Evolutionary conservation across 2,888 invertebrate species (phyloP).

Genomic region (Pterostichus madidus): DNA sequence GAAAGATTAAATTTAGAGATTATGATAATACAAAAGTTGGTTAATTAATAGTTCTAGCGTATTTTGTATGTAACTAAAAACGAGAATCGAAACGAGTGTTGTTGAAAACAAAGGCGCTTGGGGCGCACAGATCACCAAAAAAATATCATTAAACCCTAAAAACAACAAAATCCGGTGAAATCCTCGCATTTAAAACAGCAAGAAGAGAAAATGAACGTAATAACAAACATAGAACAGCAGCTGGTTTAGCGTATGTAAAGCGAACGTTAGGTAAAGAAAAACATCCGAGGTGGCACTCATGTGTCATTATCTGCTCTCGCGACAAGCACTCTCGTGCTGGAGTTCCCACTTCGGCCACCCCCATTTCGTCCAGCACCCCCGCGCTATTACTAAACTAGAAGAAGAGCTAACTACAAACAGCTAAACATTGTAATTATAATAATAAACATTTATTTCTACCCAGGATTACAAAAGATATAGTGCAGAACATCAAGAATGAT

Average conservation of each 20-base stretch:
- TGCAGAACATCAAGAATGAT: too few relatives aligned
- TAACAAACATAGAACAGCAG: constrained; percentile 35
- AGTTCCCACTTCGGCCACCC: background rate
- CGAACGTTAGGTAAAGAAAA: constrained; percentile 48
- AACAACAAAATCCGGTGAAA: constrained; percentile 45
- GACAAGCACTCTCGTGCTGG: constrained; percentile 44
- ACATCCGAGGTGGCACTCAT: constrained; percentile 62
- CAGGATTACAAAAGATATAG: too few relatives aligned
- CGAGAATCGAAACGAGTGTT: background rate
- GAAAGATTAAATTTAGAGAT: too few relatives aligned
- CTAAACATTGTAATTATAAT: too few relatives aligned
- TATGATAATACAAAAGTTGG: too few relatives aligned
- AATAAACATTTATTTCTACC: too few relatives aligned
- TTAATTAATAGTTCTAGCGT: background rate
- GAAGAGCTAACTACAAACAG: too few relatives aligned
- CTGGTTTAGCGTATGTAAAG: constrained; percentile 44
- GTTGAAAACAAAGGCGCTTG: constrained; percentile 27
- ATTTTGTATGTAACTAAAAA: too few relatives aligned
- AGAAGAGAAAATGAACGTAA: constrained; percentile 47
- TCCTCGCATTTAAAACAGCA: constrained; percentile 28
- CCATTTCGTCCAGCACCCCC: too few relatives aligned
- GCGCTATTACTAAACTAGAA: too few relatives aligned
- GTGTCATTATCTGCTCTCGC: constrained; percentile 66
- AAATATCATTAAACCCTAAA: constrained; percentile 39
- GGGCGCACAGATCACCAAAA: constrained; percentile 34